Evolutionary conservation across 2,888 invertebrate genomes (phyloP).

Genomic region (Epiblema foenella): DNA sequence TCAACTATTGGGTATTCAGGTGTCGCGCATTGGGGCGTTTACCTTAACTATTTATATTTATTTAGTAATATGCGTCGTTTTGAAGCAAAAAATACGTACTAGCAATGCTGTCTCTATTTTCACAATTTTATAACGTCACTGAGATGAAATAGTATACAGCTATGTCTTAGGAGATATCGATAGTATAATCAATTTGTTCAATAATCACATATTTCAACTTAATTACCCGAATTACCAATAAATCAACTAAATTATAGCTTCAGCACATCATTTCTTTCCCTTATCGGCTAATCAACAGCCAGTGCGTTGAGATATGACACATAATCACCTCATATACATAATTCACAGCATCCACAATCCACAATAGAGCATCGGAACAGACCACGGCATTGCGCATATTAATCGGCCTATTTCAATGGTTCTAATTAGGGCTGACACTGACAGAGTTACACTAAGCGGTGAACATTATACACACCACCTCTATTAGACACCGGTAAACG

Average conservation of each 20-base stretch:
- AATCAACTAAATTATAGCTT: constrained; percentile 19
- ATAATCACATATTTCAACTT: not conserved
- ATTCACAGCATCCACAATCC: constrained; percentile 68
- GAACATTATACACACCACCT: constrained; percentile 50
- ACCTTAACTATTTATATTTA: too few relatives aligned
- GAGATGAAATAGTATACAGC: too few relatives aligned
- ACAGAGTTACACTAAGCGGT: constrained; percentile 77
- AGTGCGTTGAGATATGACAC: constrained; percentile 54
- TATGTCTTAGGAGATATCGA: too few relatives aligned
- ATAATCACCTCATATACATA: constrained; percentile 71
- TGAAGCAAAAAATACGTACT: too few relatives aligned
- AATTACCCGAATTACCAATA: not conserved
- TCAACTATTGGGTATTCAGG: too few relatives aligned
- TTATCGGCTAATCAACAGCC: constrained; percentile 39
- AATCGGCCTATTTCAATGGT: constrained; percentile 81
- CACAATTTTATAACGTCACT: too few relatives aligned
- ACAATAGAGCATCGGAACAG: constrained; percentile 72
- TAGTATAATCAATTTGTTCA: not conserved
- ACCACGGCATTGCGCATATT: constrained; percentile 75
- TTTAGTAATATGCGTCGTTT: too few relatives aligned
- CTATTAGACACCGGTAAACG: constrained; percentile 11
- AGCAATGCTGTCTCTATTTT: too few relatives aligned
- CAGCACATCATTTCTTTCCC: constrained; percentile 36
- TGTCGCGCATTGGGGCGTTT: too few relatives aligned
- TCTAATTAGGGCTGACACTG: constrained; percentile 81